These are phyloP conservation scores for Salvelinus sp. DNA, from an alignment of 2,113 vertebrate genomes.

Conservation along the genomic window DNA sequence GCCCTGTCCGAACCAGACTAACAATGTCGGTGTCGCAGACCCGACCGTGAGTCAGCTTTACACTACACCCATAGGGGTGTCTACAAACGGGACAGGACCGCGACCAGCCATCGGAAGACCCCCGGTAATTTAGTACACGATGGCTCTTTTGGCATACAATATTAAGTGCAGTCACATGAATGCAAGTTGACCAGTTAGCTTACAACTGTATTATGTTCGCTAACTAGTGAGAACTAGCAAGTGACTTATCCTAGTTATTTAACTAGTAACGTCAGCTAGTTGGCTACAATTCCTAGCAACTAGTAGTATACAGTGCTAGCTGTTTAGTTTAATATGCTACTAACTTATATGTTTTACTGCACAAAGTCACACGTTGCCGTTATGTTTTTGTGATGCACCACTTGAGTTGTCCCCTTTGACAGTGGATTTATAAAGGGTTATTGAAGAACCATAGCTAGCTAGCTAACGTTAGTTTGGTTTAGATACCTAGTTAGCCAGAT, in stretches of 20 bases:
- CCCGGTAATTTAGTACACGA: constrained; percentile 48
- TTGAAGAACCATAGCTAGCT: not conserved
- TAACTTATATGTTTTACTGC: not conserved
- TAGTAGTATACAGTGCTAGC: not conserved
- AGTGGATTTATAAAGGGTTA: not conserved
- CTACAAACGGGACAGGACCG: constrained; percentile 43
- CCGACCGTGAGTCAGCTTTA: constrained; percentile 43
- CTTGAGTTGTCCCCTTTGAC: not conserved
- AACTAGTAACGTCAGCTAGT: not conserved
- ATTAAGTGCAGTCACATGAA: not conserved
- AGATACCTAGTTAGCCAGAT: no score
- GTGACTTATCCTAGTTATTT: not conserved
- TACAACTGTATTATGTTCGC: not conserved
- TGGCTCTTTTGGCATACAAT: not conserved
- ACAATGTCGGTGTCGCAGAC: constrained; percentile 41
- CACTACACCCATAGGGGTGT: constrained; percentile 51
- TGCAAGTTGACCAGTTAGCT: not conserved
- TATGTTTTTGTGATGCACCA: not conserved
- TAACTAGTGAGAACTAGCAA: not conserved
- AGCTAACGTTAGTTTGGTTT: no score
- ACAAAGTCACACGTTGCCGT: not conserved
- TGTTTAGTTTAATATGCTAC: not conserved
- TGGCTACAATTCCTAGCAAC: not conserved
- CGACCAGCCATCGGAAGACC: constrained; percentile 52
- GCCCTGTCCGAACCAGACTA: constrained; percentile 34